phyloP scores from a whole-genome alignment of 1,140 invertebrate genomes.

The Polypedilum vanderplanki region DNA sequence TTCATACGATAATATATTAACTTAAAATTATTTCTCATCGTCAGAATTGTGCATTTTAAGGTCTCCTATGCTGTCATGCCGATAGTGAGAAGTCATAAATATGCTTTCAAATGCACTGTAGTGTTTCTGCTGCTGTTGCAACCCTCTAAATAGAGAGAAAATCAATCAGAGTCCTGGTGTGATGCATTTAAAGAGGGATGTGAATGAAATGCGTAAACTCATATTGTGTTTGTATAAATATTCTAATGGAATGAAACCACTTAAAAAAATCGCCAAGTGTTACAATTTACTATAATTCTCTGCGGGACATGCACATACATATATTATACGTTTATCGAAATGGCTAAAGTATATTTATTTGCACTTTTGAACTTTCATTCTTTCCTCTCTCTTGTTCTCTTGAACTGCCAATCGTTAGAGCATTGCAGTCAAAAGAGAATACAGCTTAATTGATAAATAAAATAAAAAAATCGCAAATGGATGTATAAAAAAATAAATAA shows the following conservation, averaged over 20 bases:
- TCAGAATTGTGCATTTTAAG: not conserved
- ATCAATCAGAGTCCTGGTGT: constrained; percentile 22
- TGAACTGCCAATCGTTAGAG: not conserved
- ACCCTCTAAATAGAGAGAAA: constrained; percentile 9
- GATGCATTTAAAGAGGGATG: constrained; percentile 4
- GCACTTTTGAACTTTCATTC: constrained; percentile 8
- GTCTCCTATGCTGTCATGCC: not conserved
- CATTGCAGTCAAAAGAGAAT: not conserved
- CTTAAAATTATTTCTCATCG: constrained; percentile 18
- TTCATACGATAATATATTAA: constrained; percentile 7
- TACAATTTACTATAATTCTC: constrained; percentile 18
- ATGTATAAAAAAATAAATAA: not conserved
- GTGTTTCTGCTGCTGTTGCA: not conserved
- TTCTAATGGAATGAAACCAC: constrained; percentile 22
- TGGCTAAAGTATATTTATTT: constrained; percentile 3
- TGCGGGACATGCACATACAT: constrained; percentile 8
- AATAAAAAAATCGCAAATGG: constrained; percentile 3
- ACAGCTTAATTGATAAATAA: constrained; percentile 21
- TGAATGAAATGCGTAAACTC: constrained; percentile 21
- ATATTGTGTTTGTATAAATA: not conserved
- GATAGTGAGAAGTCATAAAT: constrained; percentile 20
- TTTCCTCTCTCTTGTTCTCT: too few species aligned
- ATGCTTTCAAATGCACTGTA: constrained; percentile 23
- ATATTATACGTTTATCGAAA: not conserved
- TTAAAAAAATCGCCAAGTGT: constrained; percentile 5